Base-by-base conservation (phyloP, 2,797 vertebrate genomes). In the Neosilurus mollespiculum region DNA sequence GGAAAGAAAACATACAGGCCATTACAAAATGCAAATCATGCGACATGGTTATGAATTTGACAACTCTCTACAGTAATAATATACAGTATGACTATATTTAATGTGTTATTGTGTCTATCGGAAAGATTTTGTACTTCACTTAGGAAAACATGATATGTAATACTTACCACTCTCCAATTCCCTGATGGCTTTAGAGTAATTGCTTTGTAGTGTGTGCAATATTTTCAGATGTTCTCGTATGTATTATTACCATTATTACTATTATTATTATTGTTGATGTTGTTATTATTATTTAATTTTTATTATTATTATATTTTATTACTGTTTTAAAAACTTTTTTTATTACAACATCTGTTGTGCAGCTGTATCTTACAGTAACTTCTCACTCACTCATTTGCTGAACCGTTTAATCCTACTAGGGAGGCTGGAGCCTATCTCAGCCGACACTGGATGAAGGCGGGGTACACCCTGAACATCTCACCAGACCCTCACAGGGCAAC, bases 181-280 rank as follows among this genome's bases (percentile, higher is more conserved):
- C 37, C 14, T n/a, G 20, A 15, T 78, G 62, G 59, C 62, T 78
- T 62, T 62, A 8, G 62, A 59, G 14, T 49, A 62, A 62, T 78
- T 78, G 34, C 12, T 64, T 64, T 62, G 37, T 76, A 59, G 26
- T 34, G 71, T 18, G 70, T 34, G 58, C 72, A 58, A 16, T 53
- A 59, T 58, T 58, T 75, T 54, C 73, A 76, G 73, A 61, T 61
- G 56, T 77, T 77, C 56, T 61, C 20, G 22, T 3, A 37, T 3
- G 30, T 12, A 61, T 34, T 59, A 61, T 77, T 77, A 34, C 34
- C 18, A 37, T 66, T 34, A 64, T n/a, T 71, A 9, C 51, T 71
- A 34, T 67, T 43, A n/a, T 70, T 69, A 18, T 69, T n/a, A n/a
- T n/a, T n/a, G n/a, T n/a, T n/a, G n/a, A n/a, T n/a, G n/a, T n/a